Evolutionary conservation across 2,888 invertebrate genomes (phyloP), one percentile per base, ranked within the genome.

Genomic region (Campopleginae sp.): DNA sequence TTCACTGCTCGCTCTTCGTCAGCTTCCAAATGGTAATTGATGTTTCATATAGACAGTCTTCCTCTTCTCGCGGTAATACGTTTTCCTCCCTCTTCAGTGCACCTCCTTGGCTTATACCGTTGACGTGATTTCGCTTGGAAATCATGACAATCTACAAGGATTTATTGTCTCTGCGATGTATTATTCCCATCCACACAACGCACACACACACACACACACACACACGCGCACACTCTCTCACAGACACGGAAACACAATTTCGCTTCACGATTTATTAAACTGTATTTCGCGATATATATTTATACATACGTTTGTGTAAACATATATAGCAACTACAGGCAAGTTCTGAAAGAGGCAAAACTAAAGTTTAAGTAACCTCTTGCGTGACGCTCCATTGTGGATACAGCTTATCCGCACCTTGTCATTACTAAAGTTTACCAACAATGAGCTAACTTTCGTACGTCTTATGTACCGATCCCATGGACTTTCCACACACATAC

Each of bases 361-460:
- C 74, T 79, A 68, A 82, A 82, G 38, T 78, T 72, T n/a, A 66
- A 82, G 72, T 68, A 78, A 78, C 71, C 76, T 33, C 82, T 70
- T 42, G 63, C 44, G 46, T 54, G 54, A 46, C 58, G 48, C 46
- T 46, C 68, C 78, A 74, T 68, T 72, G 48, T 70, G 66, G 44
- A 78, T 74, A 58, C 38, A 74, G 82, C 74, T 83, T 74, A 83
- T 78, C 78, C 51, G 58, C 82, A 74, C 68, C 68, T 74, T 79
- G 74, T 83, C 83, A 83, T 83, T 83, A 68, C 66, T 74, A 44
- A 79, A 83, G 79, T 83, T 79, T 77, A 65, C 61, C 63, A 78
- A 83, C 83, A 79, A 79, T 70, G 74, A 68, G 2, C 27, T 75
- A 83, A 79, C 74, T 83, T 72, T 68, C 61, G 4, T 46, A 33